Base-by-base conservation (phyloP, 2,888 invertebrate species). In the Noctua fimbriata region DNA sequence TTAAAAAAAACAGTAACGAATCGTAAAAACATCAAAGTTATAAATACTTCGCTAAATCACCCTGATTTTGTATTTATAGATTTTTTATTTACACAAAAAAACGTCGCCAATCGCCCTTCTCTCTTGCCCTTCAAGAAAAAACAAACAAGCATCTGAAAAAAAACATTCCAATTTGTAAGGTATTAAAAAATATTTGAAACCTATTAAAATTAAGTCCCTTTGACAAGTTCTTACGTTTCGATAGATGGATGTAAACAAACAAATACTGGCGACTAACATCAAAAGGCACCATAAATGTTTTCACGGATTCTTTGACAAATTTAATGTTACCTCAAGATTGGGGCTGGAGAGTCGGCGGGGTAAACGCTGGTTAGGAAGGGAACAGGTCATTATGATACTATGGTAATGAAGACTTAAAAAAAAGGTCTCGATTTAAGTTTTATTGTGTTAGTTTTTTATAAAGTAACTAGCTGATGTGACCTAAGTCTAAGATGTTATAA, bases 221-320 rank as follows among this genome's bases (percentile, higher is more conserved):
- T 87, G 66, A 88, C 44, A 71, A 65, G 71, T 69, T 65, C 76
- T 81, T 85, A 71, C 82, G 73, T 87, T 81, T 86, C 79, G 76
- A 87, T 89, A 81, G 74, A 87, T 78, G 81, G 76, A 85, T 69
- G 83, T 76, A 89, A 90, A 89, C 83, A 89, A 86, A 90, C 66
- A 86, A 89, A 85, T 83, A 76, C 55, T 85, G 69, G 69, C 72
- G 79, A 84, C 79, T 80, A 74, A 90, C 91, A 89, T 91, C 90
- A 91, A 91, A 91, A 87, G 87, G 76, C 77, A 83, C 83, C 83
- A 84, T 90, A 89, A 91, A 91, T 88, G 89, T 89, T 91, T 91
- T 90, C 87, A 87, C 89, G 86, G 91, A 88, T 90, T 91, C 91
- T 90, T 91, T 91, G 92, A 92, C 90, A 92, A 92, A 92, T 91